phyloP scores from a whole-genome alignment of 2,113 vertebrate genomes.

The Vidua chalybeata region DNA sequence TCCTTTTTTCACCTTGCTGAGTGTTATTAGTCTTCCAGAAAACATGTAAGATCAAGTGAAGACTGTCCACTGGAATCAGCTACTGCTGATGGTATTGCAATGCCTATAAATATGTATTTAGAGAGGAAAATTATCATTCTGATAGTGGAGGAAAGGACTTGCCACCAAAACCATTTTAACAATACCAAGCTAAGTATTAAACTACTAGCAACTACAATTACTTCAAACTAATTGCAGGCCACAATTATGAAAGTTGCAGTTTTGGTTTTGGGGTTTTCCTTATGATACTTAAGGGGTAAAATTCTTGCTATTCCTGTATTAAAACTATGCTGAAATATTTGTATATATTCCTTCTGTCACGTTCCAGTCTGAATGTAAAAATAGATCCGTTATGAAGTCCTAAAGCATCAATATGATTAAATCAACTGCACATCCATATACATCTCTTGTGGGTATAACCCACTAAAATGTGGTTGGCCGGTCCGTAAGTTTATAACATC shows the following conservation, averaged over 20 bases:
- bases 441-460: not conserved
- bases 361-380: not conserved
- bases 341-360: not conserved
- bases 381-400: not conserved
- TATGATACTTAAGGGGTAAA: not conserved
- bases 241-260: not conserved
- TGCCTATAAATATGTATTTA: not conserved
- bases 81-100: not conserved
- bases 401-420: not conserved
- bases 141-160: not conserved
- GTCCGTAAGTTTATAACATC: not conserved
- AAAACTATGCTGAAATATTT: not conserved
- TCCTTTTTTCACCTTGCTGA: not conserved
- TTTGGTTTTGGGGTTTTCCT: not conserved
- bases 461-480: not conserved
- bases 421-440: not conserved
- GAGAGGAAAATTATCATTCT: not conserved
- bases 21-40: not conserved
- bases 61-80: not conserved
- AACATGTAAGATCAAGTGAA: not conserved
- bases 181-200: not conserved
- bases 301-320: not conserved
- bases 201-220: not conserved
- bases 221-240: not conserved
- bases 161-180: not conserved